These are phyloP conservation scores for Drosophila testacea DNA, from an alignment of 2,888 invertebrate genomes.

Conservation along the genomic window DNA sequence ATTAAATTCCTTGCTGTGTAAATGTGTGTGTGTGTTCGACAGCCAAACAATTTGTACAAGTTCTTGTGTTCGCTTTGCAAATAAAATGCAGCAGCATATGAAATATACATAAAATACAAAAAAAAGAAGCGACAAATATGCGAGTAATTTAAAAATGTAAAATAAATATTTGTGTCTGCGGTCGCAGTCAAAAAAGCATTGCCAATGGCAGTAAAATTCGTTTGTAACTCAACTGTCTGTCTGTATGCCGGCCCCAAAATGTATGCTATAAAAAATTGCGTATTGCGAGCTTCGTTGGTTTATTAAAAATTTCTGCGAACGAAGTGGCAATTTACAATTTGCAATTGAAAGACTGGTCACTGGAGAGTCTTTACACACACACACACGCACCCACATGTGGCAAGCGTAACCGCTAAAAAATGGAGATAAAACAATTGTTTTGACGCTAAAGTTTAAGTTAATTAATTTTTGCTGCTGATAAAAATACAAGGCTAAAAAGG, in stretches of 20 bases:
- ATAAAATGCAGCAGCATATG: not conserved
- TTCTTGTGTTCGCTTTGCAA: constrained; percentile 7
- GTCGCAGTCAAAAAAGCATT: constrained; percentile 44
- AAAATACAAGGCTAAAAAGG: constrained; percentile 48
- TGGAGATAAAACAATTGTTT: constrained; percentile 19
- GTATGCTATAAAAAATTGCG: constrained; percentile 32
- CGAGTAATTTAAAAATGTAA: constrained; percentile 68
- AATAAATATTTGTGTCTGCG: constrained; percentile 73
- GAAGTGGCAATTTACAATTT: constrained; percentile 67
- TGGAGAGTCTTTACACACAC: constrained; percentile 15
- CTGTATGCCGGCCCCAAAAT: constrained; percentile 11
- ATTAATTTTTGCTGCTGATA: constrained; percentile 70
- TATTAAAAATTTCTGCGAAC: constrained; percentile 72
- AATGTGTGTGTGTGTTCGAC: constrained; percentile 42
- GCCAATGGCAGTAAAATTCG: constrained; percentile 26
- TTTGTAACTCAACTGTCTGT: not conserved
- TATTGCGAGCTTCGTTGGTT: constrained; percentile 29
- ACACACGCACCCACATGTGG: not conserved
- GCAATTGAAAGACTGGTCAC: constrained; percentile 31
- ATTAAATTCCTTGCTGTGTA: constrained; percentile 65
- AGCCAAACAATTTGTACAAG: constrained; percentile 52
- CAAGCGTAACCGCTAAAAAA: not conserved
- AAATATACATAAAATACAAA: constrained; percentile 7
- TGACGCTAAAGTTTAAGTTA: constrained; percentile 55
- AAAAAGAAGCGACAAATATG: constrained; percentile 46